A percentile compares a stretch with the other conserved stretches of the same genome.
phyloP scores from a whole-genome alignment of 2,888 invertebrate genomes.

The Drosophila fungiperda region DNA sequence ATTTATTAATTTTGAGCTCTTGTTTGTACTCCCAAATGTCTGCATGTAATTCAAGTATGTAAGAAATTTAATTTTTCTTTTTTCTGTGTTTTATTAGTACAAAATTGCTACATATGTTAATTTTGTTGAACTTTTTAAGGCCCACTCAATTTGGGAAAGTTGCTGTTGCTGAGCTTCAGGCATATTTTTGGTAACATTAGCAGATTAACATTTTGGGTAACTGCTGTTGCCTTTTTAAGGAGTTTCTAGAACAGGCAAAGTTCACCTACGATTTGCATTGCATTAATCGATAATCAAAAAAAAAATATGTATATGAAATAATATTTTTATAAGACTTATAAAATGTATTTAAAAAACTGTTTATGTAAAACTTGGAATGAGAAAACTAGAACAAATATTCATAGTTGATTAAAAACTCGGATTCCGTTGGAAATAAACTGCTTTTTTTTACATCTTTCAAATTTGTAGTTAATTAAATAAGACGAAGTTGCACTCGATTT shows the following conservation, averaged over 20 bases:
- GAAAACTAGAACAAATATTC: not conserved
- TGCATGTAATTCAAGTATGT: not conserved
- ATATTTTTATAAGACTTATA: not conserved
- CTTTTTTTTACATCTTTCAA: not conserved
- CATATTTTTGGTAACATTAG: constrained; percentile 19
- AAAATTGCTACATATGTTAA: not conserved
- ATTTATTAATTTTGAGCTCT: not conserved
- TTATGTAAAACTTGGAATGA: not conserved
- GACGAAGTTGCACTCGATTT: not conserved
- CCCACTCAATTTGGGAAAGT: constrained; percentile 24
- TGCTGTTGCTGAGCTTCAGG: constrained; percentile 14
- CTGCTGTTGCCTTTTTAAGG: constrained; percentile 4
- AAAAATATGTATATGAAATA: not conserved
- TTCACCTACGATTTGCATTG: not conserved
- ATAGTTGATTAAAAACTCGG: not conserved
- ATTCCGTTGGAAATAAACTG: not conserved
- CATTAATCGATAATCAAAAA: no score
- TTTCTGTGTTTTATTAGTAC: not conserved
- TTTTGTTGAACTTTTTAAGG: constrained; percentile 1
- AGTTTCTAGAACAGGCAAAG: not conserved
- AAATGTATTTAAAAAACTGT: not conserved
- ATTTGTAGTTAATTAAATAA: not conserved
- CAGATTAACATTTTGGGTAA: constrained; percentile 24
- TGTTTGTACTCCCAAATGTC: not conserved
- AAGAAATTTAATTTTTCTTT: not conserved